A percentile compares a stretch with the other conserved stretches of the same genome.
Evolutionary conservation across 2,888 invertebrate genomes (phyloP).

Genomic region (Crossocerus cetratus): DNA sequence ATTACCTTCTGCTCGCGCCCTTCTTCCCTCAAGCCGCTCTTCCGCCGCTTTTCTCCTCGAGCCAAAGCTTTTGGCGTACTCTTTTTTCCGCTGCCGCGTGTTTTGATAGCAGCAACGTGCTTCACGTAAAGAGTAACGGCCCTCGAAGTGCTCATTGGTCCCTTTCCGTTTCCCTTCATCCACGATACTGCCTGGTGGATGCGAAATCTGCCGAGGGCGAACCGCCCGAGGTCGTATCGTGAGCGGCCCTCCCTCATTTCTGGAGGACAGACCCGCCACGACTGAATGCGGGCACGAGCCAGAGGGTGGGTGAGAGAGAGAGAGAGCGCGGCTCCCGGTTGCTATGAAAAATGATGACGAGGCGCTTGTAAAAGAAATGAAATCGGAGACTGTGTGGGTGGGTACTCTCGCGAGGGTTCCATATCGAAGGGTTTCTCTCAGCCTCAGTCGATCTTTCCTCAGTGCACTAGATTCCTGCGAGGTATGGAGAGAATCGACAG

Average conservation of each 20-base stretch:
- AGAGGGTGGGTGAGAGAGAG: too few relatives aligned
- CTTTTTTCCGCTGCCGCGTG: neutral
- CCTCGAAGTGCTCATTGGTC: conserved; percentile 21
- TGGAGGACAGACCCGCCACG: conserved; percentile 18
- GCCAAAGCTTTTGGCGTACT: neutral
- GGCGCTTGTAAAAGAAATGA: conserved; percentile 74
- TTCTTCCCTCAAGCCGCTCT: neutral
- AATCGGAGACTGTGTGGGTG: conserved; percentile 67
- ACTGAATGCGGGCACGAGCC: conserved; percentile 20
- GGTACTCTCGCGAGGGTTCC: conserved; percentile 52
- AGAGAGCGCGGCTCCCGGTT: conserved; percentile 28
- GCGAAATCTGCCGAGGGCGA: conserved; percentile 55
- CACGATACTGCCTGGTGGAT: conserved; percentile 41
- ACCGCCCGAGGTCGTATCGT: conserved; percentile 47
- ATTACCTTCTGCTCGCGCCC: neutral
- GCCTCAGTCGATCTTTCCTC: neutral
- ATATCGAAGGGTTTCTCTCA: conserved; percentile 45
- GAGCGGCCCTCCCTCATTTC: conserved; percentile 53
- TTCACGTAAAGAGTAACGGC: conserved; percentile 56
- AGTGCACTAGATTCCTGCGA: neutral
- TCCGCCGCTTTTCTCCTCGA: neutral
- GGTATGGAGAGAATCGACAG: neutral
- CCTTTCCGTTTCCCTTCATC: conserved; percentile 19
- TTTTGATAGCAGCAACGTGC: conserved; percentile 55
- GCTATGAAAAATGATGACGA: conserved; percentile 77